A percentile compares a stretch with the other conserved stretches of the same genome.
phyloP scores from a whole-genome alignment of 2,888 invertebrate genomes.

The Callinectes sapidus region DNA sequence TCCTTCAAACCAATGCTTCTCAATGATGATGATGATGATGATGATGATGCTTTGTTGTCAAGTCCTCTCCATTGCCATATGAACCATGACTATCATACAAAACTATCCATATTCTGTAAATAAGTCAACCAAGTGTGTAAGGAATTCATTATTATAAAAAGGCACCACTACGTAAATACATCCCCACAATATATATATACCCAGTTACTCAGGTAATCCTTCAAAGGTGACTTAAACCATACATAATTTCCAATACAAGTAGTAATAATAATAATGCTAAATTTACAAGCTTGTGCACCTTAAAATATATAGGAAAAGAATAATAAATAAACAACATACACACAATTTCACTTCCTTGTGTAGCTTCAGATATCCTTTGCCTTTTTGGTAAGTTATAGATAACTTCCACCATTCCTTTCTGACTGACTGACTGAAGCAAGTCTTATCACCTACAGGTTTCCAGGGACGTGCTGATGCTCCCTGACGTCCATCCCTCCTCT shows the following conservation, averaged over 20 bases:
- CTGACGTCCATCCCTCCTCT: neutral
- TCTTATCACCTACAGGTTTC: neutral
- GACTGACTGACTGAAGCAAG: neutral
- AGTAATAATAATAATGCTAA: conserved; percentile 16
- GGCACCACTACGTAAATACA: neutral
- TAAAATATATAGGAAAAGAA: neutral
- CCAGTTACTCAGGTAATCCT: neutral
- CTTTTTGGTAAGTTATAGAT: neutral
- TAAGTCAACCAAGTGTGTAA: neutral
- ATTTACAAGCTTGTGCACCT: neutral
- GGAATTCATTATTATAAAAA: neutral
- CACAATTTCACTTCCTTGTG: neutral
- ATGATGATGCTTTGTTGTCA: neutral
- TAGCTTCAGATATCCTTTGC: neutral
- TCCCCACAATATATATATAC: neutral
- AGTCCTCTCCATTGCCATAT: neutral
- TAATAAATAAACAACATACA: neutral
- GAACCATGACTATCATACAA: neutral
- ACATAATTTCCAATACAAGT: neutral
- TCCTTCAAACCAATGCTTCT: neutral
- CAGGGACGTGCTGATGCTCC: neutral
- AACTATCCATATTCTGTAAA: neutral
- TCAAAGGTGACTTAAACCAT: neutral
- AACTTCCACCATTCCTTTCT: neutral
- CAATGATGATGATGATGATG: conserved; percentile 2